Conservation (phyloP, 2,797 vertebrate genomes). For the Lacerta agilis region DNA sequence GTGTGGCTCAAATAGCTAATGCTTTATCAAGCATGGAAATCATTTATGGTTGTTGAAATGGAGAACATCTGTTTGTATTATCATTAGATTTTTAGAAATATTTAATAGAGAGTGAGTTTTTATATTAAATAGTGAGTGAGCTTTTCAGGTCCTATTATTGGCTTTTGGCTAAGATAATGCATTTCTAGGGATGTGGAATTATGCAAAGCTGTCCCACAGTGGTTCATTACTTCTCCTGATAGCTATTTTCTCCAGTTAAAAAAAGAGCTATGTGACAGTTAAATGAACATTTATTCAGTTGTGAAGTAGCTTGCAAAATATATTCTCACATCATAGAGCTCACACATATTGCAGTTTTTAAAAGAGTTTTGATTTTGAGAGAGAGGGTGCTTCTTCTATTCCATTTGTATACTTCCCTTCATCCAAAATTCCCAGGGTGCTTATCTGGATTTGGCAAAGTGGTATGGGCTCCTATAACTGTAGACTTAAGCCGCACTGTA, state of each 20-base stretch:
- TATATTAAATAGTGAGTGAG: conserved; percentile 45
- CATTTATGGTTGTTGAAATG: conserved; percentile 52
- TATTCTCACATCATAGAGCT: conserved; percentile 17
- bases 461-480: not conserved
- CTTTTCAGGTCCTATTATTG: not conserved
- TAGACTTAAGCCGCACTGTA: not conserved
- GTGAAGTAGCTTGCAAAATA: conserved; percentile 50
- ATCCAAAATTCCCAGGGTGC: no score
- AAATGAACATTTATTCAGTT: conserved; percentile 36
- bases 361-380: conserved; percentile 38
- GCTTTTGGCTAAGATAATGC: not conserved
- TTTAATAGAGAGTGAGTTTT: no score
- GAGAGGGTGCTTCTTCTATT: not conserved
- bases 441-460: not conserved
- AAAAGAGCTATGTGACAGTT: conserved; percentile 25
- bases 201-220: not conserved
- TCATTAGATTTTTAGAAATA: conserved; percentile 47
- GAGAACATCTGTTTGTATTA: conserved; percentile 58
- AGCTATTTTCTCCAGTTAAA: conserved; percentile 39
- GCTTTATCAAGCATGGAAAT: conserved; percentile 56
- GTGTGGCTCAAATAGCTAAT: conserved; percentile 44
- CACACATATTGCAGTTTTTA: not conserved
- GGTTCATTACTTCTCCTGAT: conserved; percentile 51
- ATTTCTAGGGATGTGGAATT: not conserved
- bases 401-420: no score